Evolutionary conservation across 2,888 invertebrate species (phyloP).

Genomic region (Rotaria macrura): DNA sequence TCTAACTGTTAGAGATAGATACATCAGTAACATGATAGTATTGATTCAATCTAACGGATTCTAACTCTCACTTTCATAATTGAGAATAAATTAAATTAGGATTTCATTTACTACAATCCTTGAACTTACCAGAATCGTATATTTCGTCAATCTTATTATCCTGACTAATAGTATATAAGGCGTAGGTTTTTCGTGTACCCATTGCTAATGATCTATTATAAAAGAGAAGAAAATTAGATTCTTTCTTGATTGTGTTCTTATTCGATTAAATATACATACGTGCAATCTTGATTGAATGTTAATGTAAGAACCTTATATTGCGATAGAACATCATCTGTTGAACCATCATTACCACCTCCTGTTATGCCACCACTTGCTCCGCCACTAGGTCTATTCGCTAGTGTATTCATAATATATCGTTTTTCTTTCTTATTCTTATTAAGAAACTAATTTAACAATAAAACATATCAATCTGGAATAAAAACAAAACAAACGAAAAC

Average conservation of each 20-base stretch:
- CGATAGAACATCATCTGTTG: conserved; percentile 2
- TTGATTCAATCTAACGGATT: too few species aligned
- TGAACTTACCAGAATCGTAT: conserved; percentile 26
- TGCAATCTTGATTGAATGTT: conserved; percentile 82
- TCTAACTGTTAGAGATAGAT: too few species aligned
- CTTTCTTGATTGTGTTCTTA: background rate
- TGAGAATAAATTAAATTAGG: too few species aligned
- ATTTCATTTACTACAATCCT: too few species aligned
- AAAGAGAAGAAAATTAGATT: background rate
- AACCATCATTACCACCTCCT: background rate
- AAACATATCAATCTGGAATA: conserved; percentile 1
- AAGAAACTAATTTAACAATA: background rate
- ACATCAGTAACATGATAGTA: too few species aligned
- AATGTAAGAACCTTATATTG: conserved; percentile 13
- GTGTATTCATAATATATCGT: background rate
- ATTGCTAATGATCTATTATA: conserved; percentile 67
- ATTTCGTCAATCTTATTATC: conserved; percentile 74
- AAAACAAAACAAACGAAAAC: background rate
- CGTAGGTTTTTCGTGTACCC: conserved; percentile 79
- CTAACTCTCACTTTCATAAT: too few species aligned
- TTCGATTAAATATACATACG: conserved; percentile 62
- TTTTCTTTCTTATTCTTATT: too few species aligned
- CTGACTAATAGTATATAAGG: conserved; percentile 68
- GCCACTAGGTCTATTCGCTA: background rate
- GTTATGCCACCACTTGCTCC: background rate